Base-by-base conservation (phyloP, 2,113 vertebrate genomes). In the Nibea albiflora region DNA sequence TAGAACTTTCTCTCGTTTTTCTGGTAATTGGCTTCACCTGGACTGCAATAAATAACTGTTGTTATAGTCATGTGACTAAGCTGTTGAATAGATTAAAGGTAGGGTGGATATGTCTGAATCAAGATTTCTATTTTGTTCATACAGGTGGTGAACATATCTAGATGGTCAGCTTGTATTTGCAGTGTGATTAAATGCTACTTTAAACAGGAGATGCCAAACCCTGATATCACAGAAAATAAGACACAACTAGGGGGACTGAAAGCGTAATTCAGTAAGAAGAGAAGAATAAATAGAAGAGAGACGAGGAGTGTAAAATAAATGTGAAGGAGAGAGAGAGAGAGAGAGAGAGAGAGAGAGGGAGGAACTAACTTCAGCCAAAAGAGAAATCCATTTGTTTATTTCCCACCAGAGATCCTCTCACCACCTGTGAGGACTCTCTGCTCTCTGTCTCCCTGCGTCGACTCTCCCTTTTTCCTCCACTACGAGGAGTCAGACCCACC, bases 301-400 rank as follows among this genome's bases (percentile, higher is more conserved):
- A 58, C 12, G 39, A 54, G 4, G 17, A 56, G 31, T 5, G 31
- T 14, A 22, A 68, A n/a, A 31, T 16, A 50, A 22, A 54, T 61
- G 54, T 31, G 22, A 75, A 19, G 39, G 22, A 56, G 31, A 31
- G 31, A 31, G 31, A 35, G 31, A 35, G 31, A 35, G 31, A 7
- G 31, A 35, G 31, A 7, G 35, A 35, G 35, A 61, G 17, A 26
- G 20, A 68, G 17, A n/a, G n/a, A 68, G 49, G 16, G 16, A 11
- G 47, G 56, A 58, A 68, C 66, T 53, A 44, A 46, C 11, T 61
- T 14, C 2, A n/a, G 61, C 50, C 11, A 57, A 24, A 26, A 42
- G 60, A 54, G 80, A 70, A 70, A 65, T 64, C 10, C 35, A 57
- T 66, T 67, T 2, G 5, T 64, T 67, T 50, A 68, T 60, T 71